Percentiles rank a stretch among this genome's conserved stretches.
These are phyloP conservation scores for Phaetusa simplex DNA, from an alignment of 2,113 vertebrate species.

Conservation along the genomic window DNA sequence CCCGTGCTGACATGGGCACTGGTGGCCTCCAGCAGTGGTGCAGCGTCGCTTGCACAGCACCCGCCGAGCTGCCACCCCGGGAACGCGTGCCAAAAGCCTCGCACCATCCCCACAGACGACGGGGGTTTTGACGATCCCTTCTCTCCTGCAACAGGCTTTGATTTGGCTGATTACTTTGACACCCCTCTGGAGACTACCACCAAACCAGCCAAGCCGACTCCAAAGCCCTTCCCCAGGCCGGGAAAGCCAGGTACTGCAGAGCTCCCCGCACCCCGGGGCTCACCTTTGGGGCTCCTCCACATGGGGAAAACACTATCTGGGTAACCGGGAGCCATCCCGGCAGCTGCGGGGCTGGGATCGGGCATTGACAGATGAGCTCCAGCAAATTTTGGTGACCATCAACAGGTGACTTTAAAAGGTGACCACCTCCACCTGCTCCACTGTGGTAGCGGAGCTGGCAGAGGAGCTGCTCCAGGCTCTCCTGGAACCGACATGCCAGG, in stretches of 20 bases:
- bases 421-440: background rate
- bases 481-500: fast-evolving
- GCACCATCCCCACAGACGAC: fast-evolving
- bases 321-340: background rate
- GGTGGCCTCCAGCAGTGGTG: background rate
- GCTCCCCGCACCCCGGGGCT: fast-evolving
- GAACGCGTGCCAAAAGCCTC: background rate
- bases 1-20: fast-evolving
- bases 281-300: fast-evolving
- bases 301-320: fast-evolving
- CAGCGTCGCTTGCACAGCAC: background rate
- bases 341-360: background rate
- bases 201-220: slow-evolving; percentile 27
- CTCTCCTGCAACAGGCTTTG: background rate
- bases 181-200: slow-evolving; percentile 19
- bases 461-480: background rate
- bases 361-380: background rate
- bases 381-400: background rate
- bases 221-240: slow-evolving; percentile 24
- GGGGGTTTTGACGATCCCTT: background rate
- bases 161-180: slow-evolving; percentile 52
- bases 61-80: fast-evolving
- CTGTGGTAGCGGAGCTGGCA: background rate
- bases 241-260: slow-evolving; percentile 29
- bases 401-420: background rate